A percentile compares a stretch with the other conserved stretches of the same genome.
Evolutionary conservation across 64 coral and sea anemone species (phyloP).

Genomic region (Stichodactyla mertensii): DNA sequence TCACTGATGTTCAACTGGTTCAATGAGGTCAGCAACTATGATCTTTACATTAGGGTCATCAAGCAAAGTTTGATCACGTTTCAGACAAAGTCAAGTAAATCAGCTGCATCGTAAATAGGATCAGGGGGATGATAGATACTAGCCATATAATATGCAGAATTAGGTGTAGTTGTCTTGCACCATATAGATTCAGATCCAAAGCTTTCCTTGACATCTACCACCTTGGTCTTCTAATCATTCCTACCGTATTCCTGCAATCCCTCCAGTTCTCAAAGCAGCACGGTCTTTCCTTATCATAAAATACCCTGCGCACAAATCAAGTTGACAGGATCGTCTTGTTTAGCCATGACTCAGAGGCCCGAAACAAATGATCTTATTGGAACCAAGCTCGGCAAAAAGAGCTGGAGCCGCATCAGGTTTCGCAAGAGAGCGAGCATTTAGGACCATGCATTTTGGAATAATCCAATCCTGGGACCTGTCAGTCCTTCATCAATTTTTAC

Average conservation of each 20-base stretch:
- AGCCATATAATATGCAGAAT: slow-evolving; percentile 37
- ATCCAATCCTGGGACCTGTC: neutral
- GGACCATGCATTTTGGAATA: slow-evolving; percentile 13
- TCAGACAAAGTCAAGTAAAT: slow-evolving; percentile 34
- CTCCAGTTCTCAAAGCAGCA: neutral
- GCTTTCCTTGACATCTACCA: neutral
- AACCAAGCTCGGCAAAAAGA: slow-evolving; percentile 13
- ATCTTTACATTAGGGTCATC: slow-evolving; percentile 53
- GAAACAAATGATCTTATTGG: slow-evolving; percentile 46
- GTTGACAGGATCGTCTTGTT: slow-evolving; percentile 18
- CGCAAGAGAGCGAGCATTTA: slow-evolving; percentile 38
- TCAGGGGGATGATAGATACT: slow-evolving; percentile 57
- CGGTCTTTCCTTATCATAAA: slow-evolving; percentile 44
- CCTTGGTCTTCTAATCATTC: slow-evolving; percentile 36
- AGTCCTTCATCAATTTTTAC: neutral
- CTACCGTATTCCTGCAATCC: slow-evolving; percentile 37
- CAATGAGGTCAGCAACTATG: slow-evolving; percentile 49
- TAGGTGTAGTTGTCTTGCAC: slow-evolving; percentile 37
- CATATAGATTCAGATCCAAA: slow-evolving; percentile 4
- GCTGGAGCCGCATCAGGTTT: slow-evolving; percentile 33
- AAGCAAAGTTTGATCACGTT: slow-evolving; percentile 32
- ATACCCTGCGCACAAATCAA: slow-evolving; percentile 30
- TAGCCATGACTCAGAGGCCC: slow-evolving; percentile 29
- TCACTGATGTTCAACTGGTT: slow-evolving; percentile 48
- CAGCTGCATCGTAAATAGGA: slow-evolving; percentile 35